phyloP scores from a whole-genome alignment of 2,797 vertebrate species.

The Valencia hispanica region DNA sequence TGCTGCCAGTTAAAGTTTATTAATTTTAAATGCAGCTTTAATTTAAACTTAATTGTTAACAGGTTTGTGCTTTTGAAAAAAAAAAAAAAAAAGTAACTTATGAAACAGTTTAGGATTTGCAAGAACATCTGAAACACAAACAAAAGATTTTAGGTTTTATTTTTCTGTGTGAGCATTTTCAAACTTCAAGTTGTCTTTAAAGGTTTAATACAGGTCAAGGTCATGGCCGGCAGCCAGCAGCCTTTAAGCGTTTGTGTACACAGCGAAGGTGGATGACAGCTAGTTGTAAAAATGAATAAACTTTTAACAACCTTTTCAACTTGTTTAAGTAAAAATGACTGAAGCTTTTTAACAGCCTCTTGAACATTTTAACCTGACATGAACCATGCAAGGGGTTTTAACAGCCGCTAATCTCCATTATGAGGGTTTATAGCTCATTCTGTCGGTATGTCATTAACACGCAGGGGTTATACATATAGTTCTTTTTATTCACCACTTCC shows the following conservation, averaged over 20 bases:
- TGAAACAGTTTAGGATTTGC: neutral
- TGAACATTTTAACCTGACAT: conserved; percentile 74
- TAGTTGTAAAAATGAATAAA: conserved; percentile 67
- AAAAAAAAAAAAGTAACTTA: too few relatives aligned
- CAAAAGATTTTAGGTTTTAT: neutral
- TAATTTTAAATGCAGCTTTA: neutral
- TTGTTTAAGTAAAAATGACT: conserved; percentile 64
- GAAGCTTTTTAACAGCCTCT: conserved; percentile 75
- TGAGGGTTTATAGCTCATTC: conserved; percentile 1
- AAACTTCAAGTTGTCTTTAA: neutral
- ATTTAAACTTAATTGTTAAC: neutral
- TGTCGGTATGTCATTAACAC: conserved; percentile 6
- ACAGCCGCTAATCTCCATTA: conserved; percentile 13
- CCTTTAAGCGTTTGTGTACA: conserved; percentile 31
- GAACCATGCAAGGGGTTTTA: conserved; percentile 52
- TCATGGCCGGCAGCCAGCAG: conserved; percentile 32
- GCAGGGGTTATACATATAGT: neutral
- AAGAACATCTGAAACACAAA: neutral
- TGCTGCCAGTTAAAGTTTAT: neutral
- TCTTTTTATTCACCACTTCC: neutral
- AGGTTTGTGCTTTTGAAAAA: too few relatives aligned
- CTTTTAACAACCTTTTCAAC: conserved; percentile 64
- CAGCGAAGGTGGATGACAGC: conserved; percentile 48
- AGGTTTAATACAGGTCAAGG: conserved; percentile 44
- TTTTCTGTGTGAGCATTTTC: neutral